Evolutionary conservation across 2,888 invertebrate species (phyloP).

Genomic region (Leptinotarsa peninsularis): DNA sequence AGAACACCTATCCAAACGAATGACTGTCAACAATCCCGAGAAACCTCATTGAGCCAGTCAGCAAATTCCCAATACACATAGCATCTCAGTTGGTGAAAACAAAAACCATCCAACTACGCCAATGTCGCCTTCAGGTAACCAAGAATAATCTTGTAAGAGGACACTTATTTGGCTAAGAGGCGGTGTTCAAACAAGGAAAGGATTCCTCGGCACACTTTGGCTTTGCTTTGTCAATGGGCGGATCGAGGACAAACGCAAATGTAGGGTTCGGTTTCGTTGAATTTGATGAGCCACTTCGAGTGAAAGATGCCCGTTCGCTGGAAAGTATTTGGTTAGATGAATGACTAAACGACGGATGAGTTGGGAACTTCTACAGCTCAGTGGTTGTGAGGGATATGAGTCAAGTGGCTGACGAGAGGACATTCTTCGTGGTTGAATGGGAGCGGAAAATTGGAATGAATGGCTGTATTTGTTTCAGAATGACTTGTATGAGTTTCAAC

Average conservation of each 20-base stretch:
- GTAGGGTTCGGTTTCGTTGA: constrained; percentile 1
- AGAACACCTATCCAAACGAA: no score
- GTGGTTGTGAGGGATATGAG: not conserved
- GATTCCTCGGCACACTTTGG: constrained; percentile 11
- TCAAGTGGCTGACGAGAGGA: not conserved
- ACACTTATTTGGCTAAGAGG: constrained; percentile 8
- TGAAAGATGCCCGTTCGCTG: not conserved
- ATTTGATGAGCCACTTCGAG: constrained; percentile 12
- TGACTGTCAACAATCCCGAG: no score
- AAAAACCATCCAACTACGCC: not conserved
- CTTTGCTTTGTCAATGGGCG: constrained; percentile 14
- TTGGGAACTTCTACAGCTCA: not conserved
- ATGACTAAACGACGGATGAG: constrained; percentile 3
- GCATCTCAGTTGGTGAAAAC: not conserved
- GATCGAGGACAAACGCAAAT: constrained; percentile 14
- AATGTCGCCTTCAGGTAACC: not conserved
- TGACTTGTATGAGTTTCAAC: no score
- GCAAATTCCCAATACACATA: no score
- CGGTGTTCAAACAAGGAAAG: constrained; percentile 20
- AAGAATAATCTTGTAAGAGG: constrained; percentile 11
- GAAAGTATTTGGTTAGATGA: not conserved
- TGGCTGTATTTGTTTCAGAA: not conserved
- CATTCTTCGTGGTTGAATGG: not conserved
- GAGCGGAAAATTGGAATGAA: not conserved
- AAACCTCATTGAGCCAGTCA: no score